Evolutionary conservation across 2,888 invertebrate genomes (phyloP), one percentile per base, ranked within the genome.

Genomic region (Netelia inedita): DNA sequence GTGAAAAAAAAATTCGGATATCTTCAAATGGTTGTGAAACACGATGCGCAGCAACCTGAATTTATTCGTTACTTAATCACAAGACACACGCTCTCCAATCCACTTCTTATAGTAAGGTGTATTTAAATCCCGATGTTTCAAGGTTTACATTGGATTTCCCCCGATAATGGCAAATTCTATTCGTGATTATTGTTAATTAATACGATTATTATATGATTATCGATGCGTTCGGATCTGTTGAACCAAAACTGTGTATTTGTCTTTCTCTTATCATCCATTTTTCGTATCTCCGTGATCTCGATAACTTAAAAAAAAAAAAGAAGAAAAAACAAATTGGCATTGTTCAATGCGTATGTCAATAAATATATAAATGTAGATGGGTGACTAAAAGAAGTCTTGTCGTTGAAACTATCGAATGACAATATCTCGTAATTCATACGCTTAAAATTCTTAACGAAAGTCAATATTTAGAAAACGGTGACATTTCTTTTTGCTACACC

Each of bases 81-180:
- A 88, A 88, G 88, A 88, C 87, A 89, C 86, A 89, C 88, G 89
- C 88, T 93, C 88, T 93, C 90, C 92, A 92, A 93, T 93, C 93
- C 92, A 93, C 89, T 93, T 92, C 93, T 93, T 93, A 93, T 93
- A 93, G 93, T 93, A 93, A 93, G 93, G 93, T 93, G 41, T 50
- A 46, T 55, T 55, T 65, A 55, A 65, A 85, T 88, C 87, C 87
- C 86, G 87, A 85, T 88, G 88, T 89, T 82, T 86, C 88, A 92
- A 93, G 93, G 92, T 93, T 93, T 92, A 93, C 92, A 92, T 92
- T 93, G 91, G 93, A 92, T 93, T 92, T 92, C 91, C 88, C 79
- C 82, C 5, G 21, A 57, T 75, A 68, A 80, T 68, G 63, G 72
- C 79, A 87, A 86, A 82, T 82, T 81, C 73, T 78, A 85, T 85